Evolutionary conservation across 1,140 invertebrate genomes (phyloP), one percentile per base, ranked within the genome.

Genomic region (Drosophila kanapiae): DNA sequence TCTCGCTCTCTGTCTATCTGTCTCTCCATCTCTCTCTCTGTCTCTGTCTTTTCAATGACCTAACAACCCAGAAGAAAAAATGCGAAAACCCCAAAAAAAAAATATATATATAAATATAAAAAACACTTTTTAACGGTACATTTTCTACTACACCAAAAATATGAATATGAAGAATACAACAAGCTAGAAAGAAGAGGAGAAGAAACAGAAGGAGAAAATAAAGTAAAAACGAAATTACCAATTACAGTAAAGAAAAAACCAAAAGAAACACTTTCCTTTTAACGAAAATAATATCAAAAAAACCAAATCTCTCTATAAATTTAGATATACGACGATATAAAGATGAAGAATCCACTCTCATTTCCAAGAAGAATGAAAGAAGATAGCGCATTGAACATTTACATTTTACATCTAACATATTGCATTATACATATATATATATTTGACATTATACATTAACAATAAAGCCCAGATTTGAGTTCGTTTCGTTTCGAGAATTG

Each of bases 81-180:
- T 43, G 57, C 38, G 62, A 48, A 68, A 67, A 35, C 16, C 18
- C 37, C 45, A 33, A 16, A 69, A 57, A 71, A 33, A 57, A 48
- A 69, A 49, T 29, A n/a, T 29, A 8, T 29, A 49, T 29, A n/a
- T 23, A 48, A 48, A 27, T 48, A 49, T n/a, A 47, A 58, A 58
- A 23, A 68, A 77, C 78, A 81, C 69, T 79, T 79, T 86, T 79
- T 62, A 82, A 79, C 49, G 79, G 71, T 86, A 86, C 58, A 79
- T 86, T 86, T 86, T 86, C 78, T 86, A 86, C 82, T 86, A 69
- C 65, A 86, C 38, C 48, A 81, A 68, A 60, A 62, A 85, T 60
- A 71, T 70, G 57, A 58, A 77, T 77, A 78, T 65, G 65, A 77
- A 71, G 76, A 71, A 79, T 69, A 54, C 62, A 51, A 70, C 61